Percentiles rank a stretch among this genome's conserved stretches.
Evolutionary conservation across 2,113 vertebrate genomes (phyloP).

Genomic region (Dasyornis broadbenti): DNA sequence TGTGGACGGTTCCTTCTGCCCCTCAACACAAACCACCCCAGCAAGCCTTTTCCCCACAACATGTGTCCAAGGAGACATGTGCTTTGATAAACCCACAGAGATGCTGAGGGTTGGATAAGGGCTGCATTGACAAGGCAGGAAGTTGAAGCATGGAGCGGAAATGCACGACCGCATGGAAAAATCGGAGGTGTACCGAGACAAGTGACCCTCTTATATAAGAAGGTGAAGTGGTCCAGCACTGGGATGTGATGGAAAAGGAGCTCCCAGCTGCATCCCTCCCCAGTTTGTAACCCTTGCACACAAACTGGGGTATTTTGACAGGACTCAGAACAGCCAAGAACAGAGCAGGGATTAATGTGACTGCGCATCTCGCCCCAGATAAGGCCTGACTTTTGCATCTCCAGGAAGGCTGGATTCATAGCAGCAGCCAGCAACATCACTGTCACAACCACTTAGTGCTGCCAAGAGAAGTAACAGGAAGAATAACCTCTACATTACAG

Average conservation of each 20-base stretch:
- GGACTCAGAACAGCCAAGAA: background rate
- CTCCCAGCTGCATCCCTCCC: background rate
- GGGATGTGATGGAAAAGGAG: background rate
- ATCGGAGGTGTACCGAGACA: background rate
- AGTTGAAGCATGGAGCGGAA: background rate
- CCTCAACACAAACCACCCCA: background rate
- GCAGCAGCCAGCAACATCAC: conserved; percentile 8
- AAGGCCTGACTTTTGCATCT: background rate
- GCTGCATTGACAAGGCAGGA: conserved; percentile 3
- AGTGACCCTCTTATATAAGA: background rate
- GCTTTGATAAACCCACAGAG: background rate
- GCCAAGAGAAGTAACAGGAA: background rate
- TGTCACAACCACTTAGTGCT: background rate
- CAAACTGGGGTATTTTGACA: background rate
- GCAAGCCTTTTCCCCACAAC: background rate
- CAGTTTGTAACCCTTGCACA: background rate
- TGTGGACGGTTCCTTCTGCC: background rate
- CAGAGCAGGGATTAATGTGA: background rate
- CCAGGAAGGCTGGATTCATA: background rate
- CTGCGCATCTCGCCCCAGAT: background rate
- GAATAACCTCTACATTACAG: background rate
- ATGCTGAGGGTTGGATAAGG: background rate
- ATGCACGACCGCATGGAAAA: background rate
- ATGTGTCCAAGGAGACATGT: background rate
- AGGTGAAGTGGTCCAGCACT: background rate